Conservation (phyloP, 2,113 vertebrate species). For the Acinonyx jubatus region DNA sequence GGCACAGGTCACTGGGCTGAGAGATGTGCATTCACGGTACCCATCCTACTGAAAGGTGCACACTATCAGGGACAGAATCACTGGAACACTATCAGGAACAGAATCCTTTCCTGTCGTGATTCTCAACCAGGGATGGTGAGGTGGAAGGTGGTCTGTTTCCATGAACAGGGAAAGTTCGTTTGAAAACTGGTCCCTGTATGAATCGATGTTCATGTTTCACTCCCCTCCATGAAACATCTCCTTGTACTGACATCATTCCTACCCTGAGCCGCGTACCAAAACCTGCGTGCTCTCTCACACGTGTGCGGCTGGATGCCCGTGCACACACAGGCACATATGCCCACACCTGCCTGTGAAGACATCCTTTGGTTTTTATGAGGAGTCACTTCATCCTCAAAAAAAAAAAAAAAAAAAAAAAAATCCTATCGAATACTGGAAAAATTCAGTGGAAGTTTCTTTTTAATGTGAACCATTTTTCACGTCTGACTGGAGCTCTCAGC, state of each 20-base stretch:
- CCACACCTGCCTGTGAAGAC: neutral
- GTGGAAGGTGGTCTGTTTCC: neutral
- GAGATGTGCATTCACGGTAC: rapidly evolving
- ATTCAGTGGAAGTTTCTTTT: neutral
- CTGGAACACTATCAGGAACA: neutral
- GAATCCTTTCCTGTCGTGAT: neutral
- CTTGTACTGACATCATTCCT: neutral
- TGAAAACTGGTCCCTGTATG: neutral
- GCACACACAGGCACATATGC: neutral
- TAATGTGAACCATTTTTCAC: neutral
- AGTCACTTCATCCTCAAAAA: constrained; percentile 52
- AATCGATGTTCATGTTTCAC: neutral
- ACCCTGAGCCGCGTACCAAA: neutral
- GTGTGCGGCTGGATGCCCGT: no score
- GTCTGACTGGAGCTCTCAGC: neutral
- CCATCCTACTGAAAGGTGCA: no score
- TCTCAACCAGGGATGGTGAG: neutral
- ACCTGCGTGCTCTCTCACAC: neutral
- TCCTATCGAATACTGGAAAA: neutral
- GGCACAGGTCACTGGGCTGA: neutral
- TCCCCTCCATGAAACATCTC: neutral
- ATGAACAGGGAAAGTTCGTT: neutral
- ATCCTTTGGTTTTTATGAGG: neutral
- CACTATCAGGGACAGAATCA: neutral
- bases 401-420: neutral